A percentile compares a stretch with the other conserved stretches of the same genome.
phyloP scores from a whole-genome alignment of 2,797 vertebrate genomes.

The Orestias chungarensis region DNA sequence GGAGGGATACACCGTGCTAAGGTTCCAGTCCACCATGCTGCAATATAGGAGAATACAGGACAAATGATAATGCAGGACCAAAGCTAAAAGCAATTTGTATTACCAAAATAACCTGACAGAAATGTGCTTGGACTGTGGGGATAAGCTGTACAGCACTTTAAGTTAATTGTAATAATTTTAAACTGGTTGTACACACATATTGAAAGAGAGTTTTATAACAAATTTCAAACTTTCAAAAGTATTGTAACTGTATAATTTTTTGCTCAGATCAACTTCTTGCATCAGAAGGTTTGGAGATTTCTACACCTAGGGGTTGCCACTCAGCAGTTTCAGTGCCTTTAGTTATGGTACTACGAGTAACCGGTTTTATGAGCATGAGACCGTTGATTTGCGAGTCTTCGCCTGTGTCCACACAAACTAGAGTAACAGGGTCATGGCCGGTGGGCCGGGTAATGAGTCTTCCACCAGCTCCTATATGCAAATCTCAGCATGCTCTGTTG shows the following conservation, averaged over 20 bases:
- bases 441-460: conserved; percentile 91
- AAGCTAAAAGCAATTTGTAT: no score
- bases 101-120: no score
- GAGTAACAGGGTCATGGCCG: conserved; percentile 89
- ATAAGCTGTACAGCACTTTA: no score
- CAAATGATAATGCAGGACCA: no score
- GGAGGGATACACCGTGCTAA: no score
- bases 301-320: conserved; percentile 31
- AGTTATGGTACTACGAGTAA: conserved; percentile 23
- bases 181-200: background rate
- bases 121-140: no score
- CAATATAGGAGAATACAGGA: no score
- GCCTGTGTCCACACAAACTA: conserved; percentile 53
- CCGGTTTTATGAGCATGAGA: conserved; percentile 25
- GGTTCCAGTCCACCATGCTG: no score
- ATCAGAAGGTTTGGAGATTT: conserved; percentile 39
- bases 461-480: conserved; percentile 61
- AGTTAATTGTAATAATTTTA: no score
- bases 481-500: conserved; percentile 61
- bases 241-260: conserved; percentile 85
- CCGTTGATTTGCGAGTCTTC: conserved; percentile 14
- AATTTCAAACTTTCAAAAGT: conserved; percentile 27
- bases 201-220: conserved; percentile 14
- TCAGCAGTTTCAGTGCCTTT: conserved; percentile 44
- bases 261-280: conserved; percentile 80